Evolutionary conservation across 1,140 invertebrate species (phyloP).

Genomic region (Leptoteleia sp.): DNA sequence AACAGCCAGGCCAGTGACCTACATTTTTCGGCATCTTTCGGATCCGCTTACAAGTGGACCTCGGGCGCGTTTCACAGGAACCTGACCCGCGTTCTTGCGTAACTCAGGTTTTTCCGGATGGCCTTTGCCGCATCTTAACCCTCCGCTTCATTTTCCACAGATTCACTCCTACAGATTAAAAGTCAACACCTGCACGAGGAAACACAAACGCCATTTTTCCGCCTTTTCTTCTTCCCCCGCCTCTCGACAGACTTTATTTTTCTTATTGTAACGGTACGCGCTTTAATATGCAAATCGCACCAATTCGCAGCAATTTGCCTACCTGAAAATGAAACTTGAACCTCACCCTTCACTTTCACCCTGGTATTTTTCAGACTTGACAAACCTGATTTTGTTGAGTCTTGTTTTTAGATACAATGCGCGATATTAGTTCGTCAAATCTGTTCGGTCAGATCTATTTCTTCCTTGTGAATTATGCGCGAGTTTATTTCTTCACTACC

Average conservation of each 20-base stretch:
- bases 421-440: constrained; percentile 33
- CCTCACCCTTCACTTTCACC: constrained; percentile 67
- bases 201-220: neutral
- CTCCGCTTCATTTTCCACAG: constrained; percentile 13
- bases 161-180: constrained; percentile 5
- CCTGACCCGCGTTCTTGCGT: constrained; percentile 55
- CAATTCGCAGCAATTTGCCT: constrained; percentile 50
- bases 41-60: constrained; percentile 59
- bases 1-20: constrained; percentile 73
- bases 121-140: constrained; percentile 1
- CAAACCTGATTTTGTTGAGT: constrained; percentile 53
- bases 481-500: too few relatives aligned
- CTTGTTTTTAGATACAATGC: constrained; percentile 36
- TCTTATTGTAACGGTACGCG: constrained; percentile 37
- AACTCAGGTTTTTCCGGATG: constrained; percentile 34
- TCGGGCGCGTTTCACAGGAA: constrained; percentile 18
- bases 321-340: constrained; percentile 65
- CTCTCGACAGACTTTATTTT: constrained; percentile 20
- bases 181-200: neutral
- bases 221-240: neutral
- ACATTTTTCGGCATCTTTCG: constrained; percentile 72
- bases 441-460: constrained; percentile 3
- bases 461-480: neutral
- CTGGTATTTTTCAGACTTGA: constrained; percentile 55
- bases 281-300: constrained; percentile 55